Base-by-base conservation (phyloP, 2,888 invertebrate species). In the Brachyptera risi region DNA sequence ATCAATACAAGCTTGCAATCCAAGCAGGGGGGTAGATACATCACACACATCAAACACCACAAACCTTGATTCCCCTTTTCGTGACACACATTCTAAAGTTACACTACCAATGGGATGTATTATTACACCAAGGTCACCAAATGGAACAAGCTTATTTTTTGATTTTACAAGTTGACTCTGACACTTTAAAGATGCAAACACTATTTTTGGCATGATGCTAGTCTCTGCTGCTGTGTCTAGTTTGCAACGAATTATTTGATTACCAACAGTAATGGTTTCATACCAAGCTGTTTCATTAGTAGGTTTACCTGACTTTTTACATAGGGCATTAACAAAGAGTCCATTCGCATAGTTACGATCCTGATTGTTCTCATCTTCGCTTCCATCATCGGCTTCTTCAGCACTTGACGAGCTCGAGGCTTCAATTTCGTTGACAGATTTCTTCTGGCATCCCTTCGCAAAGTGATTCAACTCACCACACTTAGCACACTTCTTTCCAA, bases 211-310 rank as follows among this genome's bases (percentile, higher is more conserved):
- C 19, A 51, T 13, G 1, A 51, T 31, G 21, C 51, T 51, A 1
- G 51, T 31, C 17, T 51, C 51, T 51, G 51, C 51, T 27, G 35
- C 51, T 15, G 31, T 15, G 31, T 51, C 51, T n/a, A 51, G 31
- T 31, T 51, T 51, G 31, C 31, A 51, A 3, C 15, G 3, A 3
- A 51, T 19, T 15, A 9, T 15, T 3, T 19, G 11, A 17, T 35
- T 17, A 50, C 26, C 15, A n/a, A 51, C 3, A 9, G 17, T 27
- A 2, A 51, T 4, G 9, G 5, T 35, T 7, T 26, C 51, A 35
- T 31, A 15, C 51, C 51, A 51, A n/a, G 27, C 27, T 13, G 2
- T 51, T 17, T 17, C 31, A 2, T 7, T n/a, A n/a, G n/a, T 35
- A 27, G 51, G 19, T 13, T 7, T 9, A 27, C n/a, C 40, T 40